Evolutionary conservation across 2,113 vertebrate species (phyloP), one percentile per base, ranked within the genome.

Genomic region (Montifringilla adamsi): DNA sequence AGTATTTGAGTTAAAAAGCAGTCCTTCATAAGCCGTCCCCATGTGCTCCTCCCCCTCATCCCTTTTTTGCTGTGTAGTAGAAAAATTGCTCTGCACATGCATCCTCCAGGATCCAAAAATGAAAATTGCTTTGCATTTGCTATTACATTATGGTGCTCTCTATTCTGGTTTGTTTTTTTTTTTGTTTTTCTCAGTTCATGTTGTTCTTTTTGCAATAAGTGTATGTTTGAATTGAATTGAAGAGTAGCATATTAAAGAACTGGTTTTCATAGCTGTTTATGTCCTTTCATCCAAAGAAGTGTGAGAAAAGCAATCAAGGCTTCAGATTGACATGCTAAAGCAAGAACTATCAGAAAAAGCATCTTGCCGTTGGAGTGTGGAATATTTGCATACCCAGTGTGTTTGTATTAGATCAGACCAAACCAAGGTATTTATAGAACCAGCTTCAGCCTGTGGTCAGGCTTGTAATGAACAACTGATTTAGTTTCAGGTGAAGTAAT

Each of bases 191-290:
- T 93, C 62, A 47, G 93, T 89, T 96, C 94, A 84, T 87, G 95
- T 95, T 91, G 75, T 90, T 93, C 86, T 95, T 97, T 91, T 93
- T 76, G 94, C 95, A 97, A 74, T 94, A 89, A 92, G 80, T 62
- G 68, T 92, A 91, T 83, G 90, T 95, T 95, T 96, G 96, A 97
- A 97, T 92, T 96, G 94, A 96, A 96, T 95, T 87, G 95, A 90
- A 81, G 64, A 89, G 75, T 44, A 75, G 83, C 87, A 59, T 95
- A 88, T 85, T 93, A 97, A 97, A 86, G 93, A 93, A 90, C 90
- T 84, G 82, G 86, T 93, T 96, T 96, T 96, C 91, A 92, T 97
- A 92, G 91, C 94, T 97, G 94, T 97, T 97, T 97, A 96, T 97
- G 84, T 97, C 95, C 93, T 97, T 97, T 96, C 95, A 95, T 94